These are phyloP conservation scores for Drosophila prolongata DNA, from an alignment of 2,888 invertebrate genomes.

Conservation along the genomic window DNA sequence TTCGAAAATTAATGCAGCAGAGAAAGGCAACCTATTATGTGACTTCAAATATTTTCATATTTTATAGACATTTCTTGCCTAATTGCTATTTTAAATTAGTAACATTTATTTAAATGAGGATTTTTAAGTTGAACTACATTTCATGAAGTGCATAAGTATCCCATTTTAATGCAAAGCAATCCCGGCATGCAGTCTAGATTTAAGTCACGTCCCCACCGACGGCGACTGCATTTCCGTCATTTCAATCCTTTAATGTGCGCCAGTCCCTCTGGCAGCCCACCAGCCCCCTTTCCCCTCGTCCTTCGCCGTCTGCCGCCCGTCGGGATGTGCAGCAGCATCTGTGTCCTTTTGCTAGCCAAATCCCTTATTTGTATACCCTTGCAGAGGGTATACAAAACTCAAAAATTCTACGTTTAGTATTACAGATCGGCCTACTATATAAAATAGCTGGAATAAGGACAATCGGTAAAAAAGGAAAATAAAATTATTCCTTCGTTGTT, in stretches of 20 bases:
- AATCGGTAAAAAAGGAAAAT: too few relatives aligned
- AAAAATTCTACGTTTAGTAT: too few relatives aligned
- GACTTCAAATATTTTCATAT: too few relatives aligned
- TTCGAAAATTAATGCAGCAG: too few relatives aligned
- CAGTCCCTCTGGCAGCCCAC: background rate
- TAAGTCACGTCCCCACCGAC: conserved; percentile 17
- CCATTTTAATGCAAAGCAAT: conserved; percentile 14
- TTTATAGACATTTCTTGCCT: background rate
- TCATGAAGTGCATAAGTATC: conserved; percentile 4
- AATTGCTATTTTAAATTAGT: background rate
- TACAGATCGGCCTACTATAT: too few relatives aligned
- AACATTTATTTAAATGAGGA: background rate
- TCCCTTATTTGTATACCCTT: conserved; percentile 27
- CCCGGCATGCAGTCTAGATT: conserved; percentile 14
- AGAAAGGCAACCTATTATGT: too few relatives aligned
- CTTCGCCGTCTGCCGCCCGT: conserved; percentile 20
- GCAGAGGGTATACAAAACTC: too few relatives aligned
- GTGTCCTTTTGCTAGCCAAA: conserved; percentile 37
- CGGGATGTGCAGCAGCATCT: conserved; percentile 30
- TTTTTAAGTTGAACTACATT: background rate
- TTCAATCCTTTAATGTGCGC: conserved; percentile 56
- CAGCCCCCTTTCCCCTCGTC: too few relatives aligned
- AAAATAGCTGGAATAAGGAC: too few relatives aligned
- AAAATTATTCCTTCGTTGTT: too few relatives aligned
- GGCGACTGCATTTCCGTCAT: conserved; percentile 45